Evolutionary conservation across 1,140 invertebrate species (phyloP), one percentile per base, ranked within the genome.

Genomic region (Drosophila kepulauana): DNA sequence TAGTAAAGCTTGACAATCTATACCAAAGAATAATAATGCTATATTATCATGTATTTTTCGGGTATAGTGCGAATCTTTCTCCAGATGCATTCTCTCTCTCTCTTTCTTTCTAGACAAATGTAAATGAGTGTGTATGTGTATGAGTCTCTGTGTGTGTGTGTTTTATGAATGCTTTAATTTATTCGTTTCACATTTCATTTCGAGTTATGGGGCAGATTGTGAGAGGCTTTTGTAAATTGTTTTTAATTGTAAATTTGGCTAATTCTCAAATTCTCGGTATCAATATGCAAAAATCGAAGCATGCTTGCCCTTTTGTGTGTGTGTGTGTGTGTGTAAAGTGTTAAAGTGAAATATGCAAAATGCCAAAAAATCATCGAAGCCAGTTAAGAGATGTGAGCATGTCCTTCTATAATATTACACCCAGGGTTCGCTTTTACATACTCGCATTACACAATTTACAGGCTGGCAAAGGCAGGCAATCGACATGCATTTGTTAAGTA

Each of bases 1-100:
- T 88, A 89, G 88, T 88, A 88, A 88, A 88, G 84, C 84, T 88
- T 88, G 84, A 89, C 85, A 88, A 88, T 88, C 85, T 89, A 88
- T 89, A 65, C 48, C 74, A 72, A 72, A 76, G 74, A 41, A 76
- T 87, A 41, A 76, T 87, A 88, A 88, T 88, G 77, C 84, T 84
- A 88, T 84, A 88, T 87, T 76, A 74, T 81, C 71, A 65, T 82
- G 79, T 86, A 62, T 75, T 63, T 75, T 63, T 82, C 46, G 66
- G 61, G 46, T 82, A 74, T 87, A 82, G 59, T 85, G 62, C 71
- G 59, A 67, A 46, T 67, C 58, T 64, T 67, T 25, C 57, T 25
- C 65, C 54, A 48, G 30, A 56, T 61, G 28, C 51, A 54, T 54
- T 51, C 43, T 35, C 30, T 46, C 38, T 58, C 65, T 49, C 15